These are phyloP conservation scores for Dermatemys mawii DNA, from an alignment of 2,113 vertebrate species.

Conservation along the genomic window DNA sequence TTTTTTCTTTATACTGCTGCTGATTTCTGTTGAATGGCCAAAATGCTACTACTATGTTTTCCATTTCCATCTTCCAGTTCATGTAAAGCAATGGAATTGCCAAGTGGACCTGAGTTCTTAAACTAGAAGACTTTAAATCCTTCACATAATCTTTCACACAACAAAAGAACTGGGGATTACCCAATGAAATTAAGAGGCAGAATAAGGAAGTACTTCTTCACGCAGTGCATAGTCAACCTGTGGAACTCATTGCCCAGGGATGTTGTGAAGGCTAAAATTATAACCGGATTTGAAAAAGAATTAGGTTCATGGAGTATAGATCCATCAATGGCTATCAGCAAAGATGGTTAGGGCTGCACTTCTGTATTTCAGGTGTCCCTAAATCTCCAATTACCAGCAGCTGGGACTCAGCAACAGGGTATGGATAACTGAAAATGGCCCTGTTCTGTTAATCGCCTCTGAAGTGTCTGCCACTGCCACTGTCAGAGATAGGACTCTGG, in stretches of 20 bases:
- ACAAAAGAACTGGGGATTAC: background rate
- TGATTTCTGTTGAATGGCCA: background rate
- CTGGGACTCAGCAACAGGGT: background rate
- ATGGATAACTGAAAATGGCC: background rate
- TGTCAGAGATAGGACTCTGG: background rate
- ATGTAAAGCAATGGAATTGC: background rate
- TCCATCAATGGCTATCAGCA: background rate
- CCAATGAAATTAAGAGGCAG: background rate
- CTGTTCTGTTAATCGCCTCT: background rate
- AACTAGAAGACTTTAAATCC: background rate
- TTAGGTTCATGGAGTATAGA: background rate
- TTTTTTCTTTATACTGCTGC: background rate
- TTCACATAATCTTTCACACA: background rate
- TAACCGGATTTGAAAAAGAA: background rate
- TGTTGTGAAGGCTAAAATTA: background rate
- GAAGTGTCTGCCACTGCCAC: background rate
- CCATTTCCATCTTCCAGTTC: background rate
- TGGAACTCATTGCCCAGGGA: background rate
- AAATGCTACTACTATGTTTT: background rate
- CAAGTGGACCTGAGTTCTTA: background rate
- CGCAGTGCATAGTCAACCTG: background rate
- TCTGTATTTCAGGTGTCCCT: background rate
- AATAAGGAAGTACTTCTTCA: background rate
- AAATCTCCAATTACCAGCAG: background rate
- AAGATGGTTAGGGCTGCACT: background rate